A percentile compares a stretch with the other conserved stretches of the same genome.
Conservation (phyloP, 2,888 invertebrate genomes). For the Embidobia sp. region DNA sequence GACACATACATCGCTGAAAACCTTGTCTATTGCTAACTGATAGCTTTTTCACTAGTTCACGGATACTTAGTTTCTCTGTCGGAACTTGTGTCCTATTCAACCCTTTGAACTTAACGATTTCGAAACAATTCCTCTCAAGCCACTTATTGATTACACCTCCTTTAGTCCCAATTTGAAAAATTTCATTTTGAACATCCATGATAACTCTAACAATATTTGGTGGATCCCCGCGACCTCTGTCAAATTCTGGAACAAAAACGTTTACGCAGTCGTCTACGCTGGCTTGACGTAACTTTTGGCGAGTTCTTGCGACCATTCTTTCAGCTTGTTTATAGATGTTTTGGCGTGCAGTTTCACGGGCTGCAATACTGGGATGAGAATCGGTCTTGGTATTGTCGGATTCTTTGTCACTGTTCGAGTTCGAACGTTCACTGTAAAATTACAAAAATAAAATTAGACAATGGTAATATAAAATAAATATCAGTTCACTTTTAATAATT, state of each 20-base stretch:
- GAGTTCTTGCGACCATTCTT: neutral
- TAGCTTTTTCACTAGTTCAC: neutral
- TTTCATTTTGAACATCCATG: neutral
- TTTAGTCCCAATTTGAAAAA: neutral
- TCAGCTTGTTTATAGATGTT: neutral
- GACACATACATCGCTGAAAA: neutral
- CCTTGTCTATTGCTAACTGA: neutral
- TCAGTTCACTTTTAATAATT: too few species aligned
- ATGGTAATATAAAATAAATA: too few species aligned
- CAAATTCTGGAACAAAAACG: slow-evolving; percentile 11
- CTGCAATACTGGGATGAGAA: neutral
- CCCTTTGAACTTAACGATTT: neutral
- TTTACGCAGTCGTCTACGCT: neutral
- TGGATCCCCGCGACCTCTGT: slow-evolving; percentile 3
- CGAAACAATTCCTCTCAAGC: neutral
- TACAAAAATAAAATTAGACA: too few species aligned
- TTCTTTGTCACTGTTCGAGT: too few species aligned
- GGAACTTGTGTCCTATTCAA: neutral
- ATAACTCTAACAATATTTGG: neutral
- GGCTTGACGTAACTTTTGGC: neutral
- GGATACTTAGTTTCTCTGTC: neutral
- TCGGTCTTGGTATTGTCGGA: too few species aligned
- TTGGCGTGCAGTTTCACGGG: neutral
- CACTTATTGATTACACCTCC: neutral
- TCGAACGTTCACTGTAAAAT: too few species aligned